These are phyloP conservation scores for Dolomedes plantarius DNA, from an alignment of 2,888 invertebrate species.

Conservation along the genomic window DNA sequence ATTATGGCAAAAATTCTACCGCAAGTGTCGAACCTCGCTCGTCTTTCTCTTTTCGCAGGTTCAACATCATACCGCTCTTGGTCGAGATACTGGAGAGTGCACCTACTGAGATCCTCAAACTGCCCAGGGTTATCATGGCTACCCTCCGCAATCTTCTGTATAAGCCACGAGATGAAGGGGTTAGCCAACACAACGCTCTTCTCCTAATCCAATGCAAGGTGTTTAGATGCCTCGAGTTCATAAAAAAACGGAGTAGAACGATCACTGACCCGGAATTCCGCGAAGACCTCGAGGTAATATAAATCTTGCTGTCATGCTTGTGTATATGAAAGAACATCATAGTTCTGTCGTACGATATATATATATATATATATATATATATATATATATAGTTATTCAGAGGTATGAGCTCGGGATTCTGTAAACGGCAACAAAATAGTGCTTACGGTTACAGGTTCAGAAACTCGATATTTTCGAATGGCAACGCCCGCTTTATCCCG, in stretches of 20 bases:
- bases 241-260: not conserved
- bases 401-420: too few relatives aligned
- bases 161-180: constrained; percentile 20
- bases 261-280: constrained; percentile 24
- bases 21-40: too few relatives aligned
- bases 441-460: too few relatives aligned
- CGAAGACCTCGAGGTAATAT: constrained; percentile 35
- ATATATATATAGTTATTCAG: too few relatives aligned
- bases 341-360: too few relatives aligned
- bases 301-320: too few relatives aligned
- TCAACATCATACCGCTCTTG: constrained; percentile 16
- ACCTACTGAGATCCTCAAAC: constrained; percentile 27
- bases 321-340: too few relatives aligned
- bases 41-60: constrained; percentile 14
- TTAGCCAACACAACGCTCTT: constrained; percentile 34
- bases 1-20: too few relatives aligned
- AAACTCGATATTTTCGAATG: too few relatives aligned
- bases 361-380: too few relatives aligned
- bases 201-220: constrained; percentile 44
- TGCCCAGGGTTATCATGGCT: constrained; percentile 34
- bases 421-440: too few relatives aligned
- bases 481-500: too few relatives aligned
- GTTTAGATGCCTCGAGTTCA: not conserved
- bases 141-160: constrained; percentile 45
- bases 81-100: constrained; percentile 28